These are phyloP conservation scores for Vollenhovia emeryi DNA, from an alignment of 1,140 invertebrate genomes.

Conservation along the genomic window DNA sequence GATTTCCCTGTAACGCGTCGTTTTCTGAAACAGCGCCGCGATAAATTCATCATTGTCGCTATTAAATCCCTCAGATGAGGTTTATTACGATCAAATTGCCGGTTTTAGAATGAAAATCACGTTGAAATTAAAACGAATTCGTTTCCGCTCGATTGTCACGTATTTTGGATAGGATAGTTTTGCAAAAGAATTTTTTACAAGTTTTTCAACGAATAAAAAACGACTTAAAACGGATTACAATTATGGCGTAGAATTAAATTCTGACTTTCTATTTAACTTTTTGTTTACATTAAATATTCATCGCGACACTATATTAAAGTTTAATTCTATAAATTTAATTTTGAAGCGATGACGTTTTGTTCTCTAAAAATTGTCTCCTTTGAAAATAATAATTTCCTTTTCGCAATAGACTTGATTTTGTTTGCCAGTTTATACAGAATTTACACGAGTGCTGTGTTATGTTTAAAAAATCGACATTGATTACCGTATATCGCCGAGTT, in stretches of 20 bases:
- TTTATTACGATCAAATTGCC: background rate
- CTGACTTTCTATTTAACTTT: background rate
- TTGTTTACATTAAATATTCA: background rate
- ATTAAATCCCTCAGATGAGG: background rate
- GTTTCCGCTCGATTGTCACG: background rate
- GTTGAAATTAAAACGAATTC: background rate
- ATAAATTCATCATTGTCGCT: background rate
- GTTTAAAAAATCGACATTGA: background rate
- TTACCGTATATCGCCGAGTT: background rate
- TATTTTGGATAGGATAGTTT: background rate
- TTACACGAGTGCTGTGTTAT: background rate
- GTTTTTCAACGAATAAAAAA: background rate
- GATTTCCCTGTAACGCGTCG: background rate
- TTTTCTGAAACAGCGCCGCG: constrained; percentile 11
- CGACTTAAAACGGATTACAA: background rate
- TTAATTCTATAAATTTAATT: constrained; percentile 1
- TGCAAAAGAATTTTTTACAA: too few relatives aligned
- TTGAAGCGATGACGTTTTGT: background rate
- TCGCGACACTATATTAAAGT: background rate
- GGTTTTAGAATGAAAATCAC: background rate
- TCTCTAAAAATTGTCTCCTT: background rate
- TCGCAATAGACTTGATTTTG: too few relatives aligned
- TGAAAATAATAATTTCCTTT: too few relatives aligned
- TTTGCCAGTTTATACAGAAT: background rate
- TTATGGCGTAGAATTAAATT: background rate